Evolutionary conservation across 1,140 invertebrate species (phyloP), one percentile per base, ranked within the genome.

Genomic region (Drosophila funebris): DNA sequence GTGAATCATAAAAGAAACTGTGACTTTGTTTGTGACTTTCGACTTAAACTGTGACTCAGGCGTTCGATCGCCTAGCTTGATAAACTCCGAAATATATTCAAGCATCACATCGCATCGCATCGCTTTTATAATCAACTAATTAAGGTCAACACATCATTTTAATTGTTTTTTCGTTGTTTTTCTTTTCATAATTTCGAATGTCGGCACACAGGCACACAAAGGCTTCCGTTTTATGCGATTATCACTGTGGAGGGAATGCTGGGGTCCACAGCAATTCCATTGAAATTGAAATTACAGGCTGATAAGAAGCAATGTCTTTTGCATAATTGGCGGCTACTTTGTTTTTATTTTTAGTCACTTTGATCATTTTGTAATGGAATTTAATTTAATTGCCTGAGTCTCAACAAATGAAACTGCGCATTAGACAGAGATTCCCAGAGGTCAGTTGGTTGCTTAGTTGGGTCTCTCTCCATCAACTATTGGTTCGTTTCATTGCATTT

Each of bases 271-370:
- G 48, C 39, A 20, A 63, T 79, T 76, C 44, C 67, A 72, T 39
- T 31, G 61, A 74, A 71, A n/a, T 61, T 7, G 8, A 46, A 46
- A 75, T 83, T 44, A 78, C 24, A 50, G 33, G 31, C 39, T 76
- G 81, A 84, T 84, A 84, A 84, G 81, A 41, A 7, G 7, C 14
- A 57, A 58, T 54, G 69, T 63, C 64, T 85, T 85, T 81, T 76
- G 66, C 83, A 83, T 87, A 87, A 88, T 88, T 87, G 83, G 83
- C 83, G 83, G 83, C 83, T 82, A 70, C 57, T 88, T 87, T 82
- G 77, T 64, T 78, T 84, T 84, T 76, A n/a, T n/a, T 75, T 22
- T 22, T 33, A 76, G 76, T 84, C 58, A 31, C 27, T 76, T 64
- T 62, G 44, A 24, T 73, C 27, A 48, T 60, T 73, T 80, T 73